A percentile compares a stretch with the other conserved stretches of the same genome.
phyloP scores from a whole-genome alignment of 2,888 invertebrate species.

The Meganola albula region DNA sequence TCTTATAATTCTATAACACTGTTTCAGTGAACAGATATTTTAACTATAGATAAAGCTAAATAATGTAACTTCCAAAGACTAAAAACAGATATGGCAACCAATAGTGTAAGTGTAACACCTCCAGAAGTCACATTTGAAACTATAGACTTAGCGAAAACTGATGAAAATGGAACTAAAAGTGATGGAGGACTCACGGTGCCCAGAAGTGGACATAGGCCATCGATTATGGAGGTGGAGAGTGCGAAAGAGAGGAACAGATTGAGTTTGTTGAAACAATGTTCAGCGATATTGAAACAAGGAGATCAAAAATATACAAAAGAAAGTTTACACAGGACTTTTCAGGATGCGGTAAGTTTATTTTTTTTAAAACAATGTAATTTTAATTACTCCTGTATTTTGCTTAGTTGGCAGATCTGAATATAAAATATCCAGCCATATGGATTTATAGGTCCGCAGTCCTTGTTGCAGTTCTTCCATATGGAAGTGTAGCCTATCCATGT shows the following conservation, averaged over 20 bases:
- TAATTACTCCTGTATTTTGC: too few relatives aligned
- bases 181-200: constrained; percentile 29
- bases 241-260: constrained; percentile 79
- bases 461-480: too few relatives aligned
- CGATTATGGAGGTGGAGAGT: constrained; percentile 84
- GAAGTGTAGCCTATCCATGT: too few relatives aligned
- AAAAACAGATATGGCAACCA: constrained; percentile 21
- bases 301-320: constrained; percentile 80
- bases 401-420: too few relatives aligned
- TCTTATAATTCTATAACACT: too few relatives aligned
- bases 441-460: too few relatives aligned
- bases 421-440: too few relatives aligned
- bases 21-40: not conserved
- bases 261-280: constrained; percentile 80
- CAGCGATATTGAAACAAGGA: constrained; percentile 80
- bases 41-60: not conserved
- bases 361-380: too few relatives aligned
- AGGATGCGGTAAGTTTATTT: constrained; percentile 79
- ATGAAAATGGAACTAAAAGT: constrained; percentile 9
- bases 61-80: constrained; percentile 13
- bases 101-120: constrained; percentile 13
- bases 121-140: constrained; percentile 24
- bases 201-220: constrained; percentile 64
- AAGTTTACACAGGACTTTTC: constrained; percentile 80
- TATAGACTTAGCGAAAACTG: constrained; percentile 16